Base-by-base conservation (phyloP, 2,888 invertebrate genomes). In the Rhagonycha fulva region DNA sequence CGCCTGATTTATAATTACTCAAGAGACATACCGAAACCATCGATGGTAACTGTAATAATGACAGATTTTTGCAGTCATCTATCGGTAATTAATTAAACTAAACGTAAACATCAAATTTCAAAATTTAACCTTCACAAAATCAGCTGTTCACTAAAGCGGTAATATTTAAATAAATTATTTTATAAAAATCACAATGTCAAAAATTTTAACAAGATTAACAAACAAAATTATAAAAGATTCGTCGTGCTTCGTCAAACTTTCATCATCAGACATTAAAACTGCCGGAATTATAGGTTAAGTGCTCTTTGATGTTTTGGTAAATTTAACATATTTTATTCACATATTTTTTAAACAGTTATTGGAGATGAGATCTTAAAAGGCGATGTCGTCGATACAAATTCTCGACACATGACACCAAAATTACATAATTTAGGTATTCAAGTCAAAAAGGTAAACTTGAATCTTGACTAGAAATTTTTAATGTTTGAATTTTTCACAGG, bases 301-400 rank as follows among this genome's bases (percentile, higher is more conserved):
- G 10, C 14, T 10, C 11, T 19, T 61, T 61, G 32, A 23, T 14
- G 12, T 32, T 70, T 14, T 4, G 4, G 28, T 24, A 24, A n/a
- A 68, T 68, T 68, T 30, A 4, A 24, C n/a, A 63, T 63, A 14
- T 63, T 14, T 14, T 12, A 68, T 68, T 0, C 2, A 68, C 9
- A 19, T 26, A 14, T 9, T 30, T 68, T 78, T 72, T 86, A 86
- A 72, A 2, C 80, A 89, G 93, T 94, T 68, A 93, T 94, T 83
- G 94, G 94, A n/a, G 93, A 94, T 89, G 94, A 94, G 87, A 92
- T 94, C 79, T 86, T 94, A 26, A 94, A 93, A 84, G 94, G 94
- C 3, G 92, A 92, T 83, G 92, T 93, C 5, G 86, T 86, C 24
- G 94, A 94, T 82, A 92, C 92, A 5, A 94, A 94, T 86, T 93